Evolutionary conservation across 1,140 invertebrate genomes (phyloP).

Genomic region (Macrosteles quadrilineatus): DNA sequence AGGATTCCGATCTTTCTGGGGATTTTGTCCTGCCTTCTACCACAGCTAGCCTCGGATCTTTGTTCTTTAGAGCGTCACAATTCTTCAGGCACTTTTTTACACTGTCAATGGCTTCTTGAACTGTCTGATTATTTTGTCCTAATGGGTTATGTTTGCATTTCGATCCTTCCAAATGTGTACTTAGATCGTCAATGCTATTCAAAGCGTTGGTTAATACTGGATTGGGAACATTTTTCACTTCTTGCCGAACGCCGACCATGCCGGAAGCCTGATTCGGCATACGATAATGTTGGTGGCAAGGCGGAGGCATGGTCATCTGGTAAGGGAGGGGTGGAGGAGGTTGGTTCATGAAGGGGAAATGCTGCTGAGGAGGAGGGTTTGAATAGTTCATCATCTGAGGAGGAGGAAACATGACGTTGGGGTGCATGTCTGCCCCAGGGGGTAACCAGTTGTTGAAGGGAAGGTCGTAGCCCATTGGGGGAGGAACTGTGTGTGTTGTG

Average conservation of each 20-base stretch:
- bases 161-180: too few species aligned
- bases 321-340: slow-evolving; percentile 3
- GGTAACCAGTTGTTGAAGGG: slow-evolving; percentile 5
- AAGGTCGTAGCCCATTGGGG: background rate
- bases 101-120: slow-evolving; percentile 18
- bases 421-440: background rate
- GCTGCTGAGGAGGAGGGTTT: background rate
- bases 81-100: slow-evolving; percentile 10
- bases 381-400: background rate
- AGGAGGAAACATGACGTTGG: background rate
- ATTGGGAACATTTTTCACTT: slow-evolving; percentile 16
- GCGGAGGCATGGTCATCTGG: slow-evolving; percentile 1
- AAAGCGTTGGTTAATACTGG: too few species aligned
- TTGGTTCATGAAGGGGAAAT: slow-evolving; percentile 6
- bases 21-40: background rate
- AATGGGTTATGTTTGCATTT: slow-evolving; percentile 11
- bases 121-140: slow-evolving; percentile 8
- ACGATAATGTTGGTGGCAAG: slow-evolving; percentile 10
- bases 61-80: slow-evolving; percentile 6
- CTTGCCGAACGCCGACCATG: background rate
- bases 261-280: background rate
- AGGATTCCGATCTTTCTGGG: background rate
- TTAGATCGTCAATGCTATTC: background rate
- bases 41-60: background rate
- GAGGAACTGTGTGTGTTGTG: background rate